Base-by-base conservation (phyloP, 2,888 invertebrate genomes). In the Eubasilissa splendida region DNA sequence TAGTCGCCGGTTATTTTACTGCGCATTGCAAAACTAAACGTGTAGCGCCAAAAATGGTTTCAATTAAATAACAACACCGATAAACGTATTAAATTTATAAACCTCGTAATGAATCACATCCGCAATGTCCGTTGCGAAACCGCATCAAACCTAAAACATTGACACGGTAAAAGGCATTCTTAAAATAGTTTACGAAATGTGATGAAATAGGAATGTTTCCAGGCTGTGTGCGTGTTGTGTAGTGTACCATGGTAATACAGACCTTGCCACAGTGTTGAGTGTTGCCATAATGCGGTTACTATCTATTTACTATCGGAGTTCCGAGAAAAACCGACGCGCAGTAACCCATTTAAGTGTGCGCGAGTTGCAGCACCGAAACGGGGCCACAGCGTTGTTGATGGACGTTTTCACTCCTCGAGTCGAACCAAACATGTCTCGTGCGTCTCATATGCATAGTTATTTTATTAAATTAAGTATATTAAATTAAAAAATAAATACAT, bases 321-420 rank as follows among this genome's bases (percentile, higher is more conserved):
- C 80, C 50, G 22, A 80, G 78, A 78, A 77, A 82, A 77, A 77
- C 74, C 52, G 68, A 80, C 80, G 80, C 75, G 77, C 73, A 82
- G 70, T 82, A 68, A 80, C 80, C 80, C 70, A 82, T 54, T 73
- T 71, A 66, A 60, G 59, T 33, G 65, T 59, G 56, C 11, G 58
- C 75, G 73, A 42, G 53, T 65, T 80, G 80, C 77, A 75, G 65
- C 66, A 14, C 11, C 22, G 56, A 65, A 78, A 81, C 66, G 78
- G 33, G 81, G 81, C 10, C 81, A 68, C 60, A 12, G 42, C 42
- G 42, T 42, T 9, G 11, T 58, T 58, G 58, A 1, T 58, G 58
- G 0, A 2, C n/a, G 22, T 9, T 11, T n/a, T 56, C 71, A 54
- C 71, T 14, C 10, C 42, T 63, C 3, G 22, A 63, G 3, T 63